Evolutionary conservation across 2,888 invertebrate species (phyloP).

Genomic region (Apamea sordens): DNA sequence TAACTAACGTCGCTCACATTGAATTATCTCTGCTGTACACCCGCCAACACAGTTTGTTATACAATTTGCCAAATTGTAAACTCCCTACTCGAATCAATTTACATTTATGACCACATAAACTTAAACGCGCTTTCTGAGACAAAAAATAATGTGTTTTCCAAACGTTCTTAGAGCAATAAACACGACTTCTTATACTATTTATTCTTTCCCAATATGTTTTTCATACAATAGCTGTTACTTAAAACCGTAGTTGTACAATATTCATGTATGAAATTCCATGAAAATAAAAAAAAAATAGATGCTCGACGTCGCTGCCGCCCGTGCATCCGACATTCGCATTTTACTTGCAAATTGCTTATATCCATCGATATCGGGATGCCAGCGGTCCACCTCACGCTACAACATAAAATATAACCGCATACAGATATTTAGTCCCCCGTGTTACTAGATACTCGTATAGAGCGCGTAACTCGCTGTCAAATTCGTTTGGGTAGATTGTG

Average conservation of each 20-base stretch:
- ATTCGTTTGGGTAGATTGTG: constrained; percentile 54
- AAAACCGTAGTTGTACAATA: constrained; percentile 69
- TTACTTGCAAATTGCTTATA: constrained; percentile 89
- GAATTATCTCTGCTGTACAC: constrained; percentile 73
- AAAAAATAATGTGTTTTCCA: constrained; percentile 2
- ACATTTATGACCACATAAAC: constrained; percentile 42
- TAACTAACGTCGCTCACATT: constrained; percentile 72
- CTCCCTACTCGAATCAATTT: constrained; percentile 43
- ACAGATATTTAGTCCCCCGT: constrained; percentile 55
- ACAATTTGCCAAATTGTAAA: constrained; percentile 54
- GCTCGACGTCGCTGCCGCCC: constrained; percentile 69
- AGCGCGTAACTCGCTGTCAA: constrained; percentile 43
- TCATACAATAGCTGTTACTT: constrained; percentile 65
- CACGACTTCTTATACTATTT: constrained; percentile 2
- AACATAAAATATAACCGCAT: constrained; percentile 64
- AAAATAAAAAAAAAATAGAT: constrained; percentile 79
- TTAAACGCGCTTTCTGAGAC: constrained; percentile 6
- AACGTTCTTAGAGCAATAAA: constrained; percentile 23
- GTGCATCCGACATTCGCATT: constrained; percentile 85
- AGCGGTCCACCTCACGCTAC: constrained; percentile 64
- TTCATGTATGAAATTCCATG: constrained; percentile 80
- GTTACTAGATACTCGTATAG: constrained; percentile 31
- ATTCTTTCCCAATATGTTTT: constrained; percentile 20
- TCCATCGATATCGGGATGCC: constrained; percentile 82
- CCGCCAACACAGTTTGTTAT: constrained; percentile 64